A percentile compares a stretch with the other conserved stretches of the same genome.
Evolutionary conservation across 1,140 invertebrate genomes (phyloP).

Genomic region (Pectinophora gossypiella): DNA sequence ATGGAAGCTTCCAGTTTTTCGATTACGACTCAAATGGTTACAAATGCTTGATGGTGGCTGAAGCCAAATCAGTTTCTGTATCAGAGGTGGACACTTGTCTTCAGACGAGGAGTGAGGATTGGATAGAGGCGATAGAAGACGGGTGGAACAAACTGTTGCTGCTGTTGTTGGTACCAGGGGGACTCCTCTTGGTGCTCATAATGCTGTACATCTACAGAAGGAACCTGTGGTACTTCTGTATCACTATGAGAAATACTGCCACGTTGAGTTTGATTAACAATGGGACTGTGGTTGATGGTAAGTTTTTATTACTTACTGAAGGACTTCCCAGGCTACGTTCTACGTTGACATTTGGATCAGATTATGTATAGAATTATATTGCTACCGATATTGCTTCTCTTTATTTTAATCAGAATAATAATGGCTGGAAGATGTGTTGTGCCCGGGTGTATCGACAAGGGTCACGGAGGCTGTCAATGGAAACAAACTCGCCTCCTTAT

Average conservation of each 20-base stretch:
- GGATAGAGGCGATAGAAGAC: conserved; percentile 12
- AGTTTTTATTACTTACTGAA: conserved; percentile 13
- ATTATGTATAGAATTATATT: no score
- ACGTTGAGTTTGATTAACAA: conserved; percentile 64
- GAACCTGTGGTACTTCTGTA: conserved; percentile 75
- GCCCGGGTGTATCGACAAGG: no score
- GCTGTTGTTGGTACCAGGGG: conserved; percentile 30
- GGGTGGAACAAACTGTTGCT: conserved; percentile 26
- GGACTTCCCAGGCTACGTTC: no score
- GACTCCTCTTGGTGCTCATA: conserved; percentile 38
- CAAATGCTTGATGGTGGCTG: conserved; percentile 34
- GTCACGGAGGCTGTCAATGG: no score
- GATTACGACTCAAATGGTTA: conserved; percentile 44
- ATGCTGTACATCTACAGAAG: conserved; percentile 60
- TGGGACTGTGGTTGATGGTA: conserved; percentile 43
- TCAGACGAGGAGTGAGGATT: conserved; percentile 17
- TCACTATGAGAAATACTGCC: conserved; percentile 74
- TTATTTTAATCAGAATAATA: no score
- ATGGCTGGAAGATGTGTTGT: no score
- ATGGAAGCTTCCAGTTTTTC: conserved; percentile 34
- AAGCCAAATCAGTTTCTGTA: conserved; percentile 25
- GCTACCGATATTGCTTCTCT: no score
- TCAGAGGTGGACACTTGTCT: conserved; percentile 31
- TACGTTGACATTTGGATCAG: no score
- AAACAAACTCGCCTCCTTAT: no score